Evolutionary conservation across 2,888 invertebrate genomes (phyloP).

Genomic region (Oscheius sp.): DNA sequence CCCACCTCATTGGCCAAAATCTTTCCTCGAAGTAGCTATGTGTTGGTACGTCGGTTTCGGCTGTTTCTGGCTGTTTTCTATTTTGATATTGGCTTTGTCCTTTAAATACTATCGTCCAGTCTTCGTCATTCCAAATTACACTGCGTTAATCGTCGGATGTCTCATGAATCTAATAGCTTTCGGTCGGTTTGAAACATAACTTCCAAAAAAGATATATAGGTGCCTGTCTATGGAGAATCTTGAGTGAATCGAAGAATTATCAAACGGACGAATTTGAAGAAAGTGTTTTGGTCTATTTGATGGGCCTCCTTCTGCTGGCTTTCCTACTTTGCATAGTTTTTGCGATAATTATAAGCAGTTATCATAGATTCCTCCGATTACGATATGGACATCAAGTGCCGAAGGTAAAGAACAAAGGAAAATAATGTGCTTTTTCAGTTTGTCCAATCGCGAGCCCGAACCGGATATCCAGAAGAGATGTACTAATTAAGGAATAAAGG

Average conservation of each 20-base stretch:
- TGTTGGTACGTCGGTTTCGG: constrained; percentile 59
- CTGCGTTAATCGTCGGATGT: constrained; percentile 54
- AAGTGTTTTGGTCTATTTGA: constrained; percentile 46
- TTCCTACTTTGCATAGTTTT: constrained; percentile 50
- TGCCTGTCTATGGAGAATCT: constrained; percentile 47
- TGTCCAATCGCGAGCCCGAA: constrained; percentile 50
- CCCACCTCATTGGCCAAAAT: constrained; percentile 54
- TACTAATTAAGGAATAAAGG: constrained; percentile 35
- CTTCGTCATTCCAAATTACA: constrained; percentile 61
- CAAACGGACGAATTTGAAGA: constrained; percentile 53
- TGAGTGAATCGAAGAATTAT: constrained; percentile 51
- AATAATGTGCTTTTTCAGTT: constrained; percentile 28
- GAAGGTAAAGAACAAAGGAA: not conserved
- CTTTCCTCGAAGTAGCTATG: constrained; percentile 60
- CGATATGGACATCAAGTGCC: constrained; percentile 51
- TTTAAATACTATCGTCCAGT: constrained; percentile 65
- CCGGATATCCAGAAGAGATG: constrained; percentile 54
- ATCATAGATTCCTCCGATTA: constrained; percentile 50
- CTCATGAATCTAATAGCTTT: constrained; percentile 61
- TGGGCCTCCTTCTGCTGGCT: constrained; percentile 55
- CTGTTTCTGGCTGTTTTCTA: constrained; percentile 59
- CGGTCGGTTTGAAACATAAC: constrained; percentile 32
- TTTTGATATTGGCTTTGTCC: constrained; percentile 55
- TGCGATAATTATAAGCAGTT: constrained; percentile 50
- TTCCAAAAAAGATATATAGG: constrained; percentile 28